Evolutionary conservation across 2,113 vertebrate genomes (phyloP), one percentile per base, ranked within the genome.

Genomic region (Camarhynchus parvulus): DNA sequence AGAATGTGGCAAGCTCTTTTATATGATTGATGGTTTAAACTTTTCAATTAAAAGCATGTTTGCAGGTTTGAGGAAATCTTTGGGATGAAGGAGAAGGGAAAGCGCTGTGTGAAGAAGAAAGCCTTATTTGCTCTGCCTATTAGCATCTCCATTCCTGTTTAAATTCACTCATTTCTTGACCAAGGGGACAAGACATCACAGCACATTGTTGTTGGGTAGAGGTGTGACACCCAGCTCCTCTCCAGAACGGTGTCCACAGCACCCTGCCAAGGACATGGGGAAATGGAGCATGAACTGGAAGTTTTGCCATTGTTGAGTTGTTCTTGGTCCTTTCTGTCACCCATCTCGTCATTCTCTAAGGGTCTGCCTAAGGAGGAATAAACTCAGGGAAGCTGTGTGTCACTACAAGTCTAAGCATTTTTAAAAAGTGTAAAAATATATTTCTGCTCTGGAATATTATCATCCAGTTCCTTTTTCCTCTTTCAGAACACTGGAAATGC

Each of bases 21-120:
- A 37, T 31, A 31, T 83, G 63, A 95, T 27, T 90, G 73, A 77
- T 80, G 56, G 47, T 33, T 90, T 82, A 76, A 74, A 53, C 62
- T 89, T 69, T 66, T 53, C 84, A 88, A 67, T 95, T 94, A 95
- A 92, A 91, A 85, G 19, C 5, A 10, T 24, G 23, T 76, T 91
- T 79, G 44, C 20, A 76, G n/a, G 67, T 73, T 77, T 88, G 50
- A 90, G 70, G 35, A 87, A 64, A 68, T 55, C 49, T 76, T 62
- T 55, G 56, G 37, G 33, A 74, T 33, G 21, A 80, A 46, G 59
- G 18, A 69, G 46, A 88, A 85, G 8, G 25, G 42, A 74, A 35
- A 93, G 50, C 5, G 70, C 12, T 25, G 1, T 31, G 27, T 72
- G 25, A 87, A 47, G 52, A 78, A 75, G n/a, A 64, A 82, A 66